Evolutionary conservation across 2,888 invertebrate genomes (phyloP), one percentile per base, ranked within the genome.

Genomic region (Flexamia atlantica): DNA sequence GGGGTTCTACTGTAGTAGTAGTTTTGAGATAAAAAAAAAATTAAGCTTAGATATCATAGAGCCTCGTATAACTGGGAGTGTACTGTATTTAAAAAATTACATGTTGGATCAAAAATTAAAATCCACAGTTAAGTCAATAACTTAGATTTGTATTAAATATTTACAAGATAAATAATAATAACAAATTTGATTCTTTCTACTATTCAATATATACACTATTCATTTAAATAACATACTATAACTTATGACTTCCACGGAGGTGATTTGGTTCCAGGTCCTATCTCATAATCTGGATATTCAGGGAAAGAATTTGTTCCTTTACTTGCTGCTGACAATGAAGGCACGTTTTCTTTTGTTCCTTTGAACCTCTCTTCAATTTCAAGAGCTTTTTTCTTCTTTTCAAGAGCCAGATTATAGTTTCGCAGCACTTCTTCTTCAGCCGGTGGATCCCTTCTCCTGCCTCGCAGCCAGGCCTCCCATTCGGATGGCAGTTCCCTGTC

Each of bases 391-490:
- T 92, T 90, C 88, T 95, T 94, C 87, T 96, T 97, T 89, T 93
- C 89, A 87, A 94, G 90, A 89, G 95, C 95, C 57, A 96, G 91
- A 20, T 94, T 93, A 64, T 94, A 89, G 90, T 96, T 97, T 87
- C 90, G 91, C 12, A 92, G 90, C 10, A 97, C 91, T 90, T 97
- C 97, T 85, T 95, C 95, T 85, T 92, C 92, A 0, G 93, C 92
- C 0, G 97, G 97, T 64, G 96, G 94, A 0, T 93, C 92, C 0
- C 87, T 88, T 87, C 94, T 92, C 87, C 94, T 90, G 86, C 93
- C 92, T 86, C 97, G 91, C 72, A 97, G 90, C 97, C 97, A 97
- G 9, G 97, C 92, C 89, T 97, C 96, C 97, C 97, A 97, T 90
- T 97, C 97, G 0, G 95, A 93, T 0, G 97, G 96, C 87, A 96